Base-by-base conservation (phyloP, 2,113 vertebrate species). In the Morone saxatilis region DNA sequence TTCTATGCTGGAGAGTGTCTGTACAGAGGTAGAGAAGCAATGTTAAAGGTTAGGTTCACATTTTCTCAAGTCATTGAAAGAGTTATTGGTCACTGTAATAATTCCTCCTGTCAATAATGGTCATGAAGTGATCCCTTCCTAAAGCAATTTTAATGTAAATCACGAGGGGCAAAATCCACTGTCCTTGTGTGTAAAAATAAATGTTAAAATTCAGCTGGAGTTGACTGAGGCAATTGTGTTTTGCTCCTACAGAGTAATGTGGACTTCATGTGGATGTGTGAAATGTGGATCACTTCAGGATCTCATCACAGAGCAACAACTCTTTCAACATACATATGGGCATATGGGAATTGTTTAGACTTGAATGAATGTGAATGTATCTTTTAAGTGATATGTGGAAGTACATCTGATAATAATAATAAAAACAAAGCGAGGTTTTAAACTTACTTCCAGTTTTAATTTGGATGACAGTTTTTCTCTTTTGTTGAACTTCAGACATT, bases 401-500 rank as follows among this genome's bases (percentile, higher is more conserved):
- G 31, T 31, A 31, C 31, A 31, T 31, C 31, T 31, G 31, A 31
- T 31, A 31, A 31, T 31, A 31, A 31, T 31, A 31, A 31, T 31
- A 31, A 31, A 31, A 31, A 31, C 2, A 31, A 36, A 59, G 1
- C 19, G 16, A 31, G 31, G 31, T 31, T 31, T 31, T 25, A 9
- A 43, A 40, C 80, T 71, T 62, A 96, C 96, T 95, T 97, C 94
- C 70, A 69, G 45, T 54, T 94, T 95, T 9, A 95, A 85, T 62
- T 83, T 84, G 12, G 88, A 77, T 6, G 83, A 89, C 61, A 92
- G 59, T 9, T 93, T 83, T 7, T 20, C 68, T 81, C 54, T 92
- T 47, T 94, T 88, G 7, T 98, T 98, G 48, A 95, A 81, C 22
- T 75, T 91, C 47, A 97, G 96, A 85, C 97, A 98, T 79, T 51